Evolutionary conservation across 2,113 vertebrate genomes (phyloP).

Genomic region (Dasyornis broadbenti): DNA sequence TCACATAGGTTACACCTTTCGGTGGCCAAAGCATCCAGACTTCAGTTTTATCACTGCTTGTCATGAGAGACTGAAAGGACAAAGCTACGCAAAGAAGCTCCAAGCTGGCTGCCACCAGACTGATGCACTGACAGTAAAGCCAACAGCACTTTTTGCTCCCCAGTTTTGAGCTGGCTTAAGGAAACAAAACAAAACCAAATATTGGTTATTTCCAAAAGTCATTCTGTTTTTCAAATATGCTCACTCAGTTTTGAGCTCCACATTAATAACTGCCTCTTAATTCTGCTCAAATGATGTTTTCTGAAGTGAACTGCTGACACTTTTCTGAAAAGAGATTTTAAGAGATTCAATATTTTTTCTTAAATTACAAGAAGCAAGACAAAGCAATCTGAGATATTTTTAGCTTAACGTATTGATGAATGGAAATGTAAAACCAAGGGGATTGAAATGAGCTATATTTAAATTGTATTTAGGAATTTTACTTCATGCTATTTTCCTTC

Average conservation of each 20-base stretch:
- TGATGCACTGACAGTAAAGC: not conserved
- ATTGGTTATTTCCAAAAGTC: conserved; percentile 24
- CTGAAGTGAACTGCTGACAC: not conserved
- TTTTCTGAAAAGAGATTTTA: not conserved
- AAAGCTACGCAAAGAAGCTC: not conserved
- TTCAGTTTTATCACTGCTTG: conserved; percentile 30
- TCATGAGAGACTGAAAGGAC: not conserved
- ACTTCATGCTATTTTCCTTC: not conserved
- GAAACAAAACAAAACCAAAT: conserved; percentile 17
- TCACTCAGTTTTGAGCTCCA: not conserved
- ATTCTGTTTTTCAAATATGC: conserved; percentile 11
- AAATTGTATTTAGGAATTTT: conserved; percentile 14
- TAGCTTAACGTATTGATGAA: not conserved
- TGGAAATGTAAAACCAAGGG: not conserved
- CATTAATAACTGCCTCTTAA: conserved; percentile 3
- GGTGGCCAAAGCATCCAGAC: conserved; percentile 21
- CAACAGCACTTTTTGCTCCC: not conserved
- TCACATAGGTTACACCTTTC: conserved; percentile 43
- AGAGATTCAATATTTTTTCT: not conserved
- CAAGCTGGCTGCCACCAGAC: not conserved
- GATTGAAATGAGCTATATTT: not conserved
- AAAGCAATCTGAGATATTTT: not conserved
- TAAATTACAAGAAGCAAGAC: not conserved
- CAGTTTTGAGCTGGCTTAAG: not conserved
- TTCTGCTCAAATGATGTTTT: conserved; percentile 25